These are phyloP conservation scores for Drepana falcataria DNA, from an alignment of 2,888 invertebrate species.

Conservation along the genomic window DNA sequence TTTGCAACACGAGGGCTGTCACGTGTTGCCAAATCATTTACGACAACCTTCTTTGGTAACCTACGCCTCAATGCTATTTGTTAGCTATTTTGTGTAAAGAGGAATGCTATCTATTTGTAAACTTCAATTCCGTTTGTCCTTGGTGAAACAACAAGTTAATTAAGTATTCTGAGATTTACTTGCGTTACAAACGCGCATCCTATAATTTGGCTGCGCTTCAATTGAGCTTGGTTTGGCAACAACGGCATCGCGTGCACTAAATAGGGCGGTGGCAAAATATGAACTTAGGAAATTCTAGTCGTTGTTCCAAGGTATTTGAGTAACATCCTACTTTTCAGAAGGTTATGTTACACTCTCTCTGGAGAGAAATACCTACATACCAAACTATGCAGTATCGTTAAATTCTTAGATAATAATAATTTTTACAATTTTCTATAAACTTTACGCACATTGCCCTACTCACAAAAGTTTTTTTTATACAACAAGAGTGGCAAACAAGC, in stretches of 20 bases:
- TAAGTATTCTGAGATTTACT: not conserved
- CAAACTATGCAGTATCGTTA: too few relatives aligned
- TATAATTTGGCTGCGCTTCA: conserved; percentile 2
- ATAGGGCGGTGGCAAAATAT: conserved; percentile 13
- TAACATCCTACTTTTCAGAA: conserved; percentile 12
- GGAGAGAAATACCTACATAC: too few relatives aligned
- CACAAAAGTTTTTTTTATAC: too few relatives aligned
- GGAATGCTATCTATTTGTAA: not conserved
- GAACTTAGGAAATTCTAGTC: conserved; percentile 9
- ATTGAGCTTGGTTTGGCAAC: not conserved
- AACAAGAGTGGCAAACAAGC: too few relatives aligned
- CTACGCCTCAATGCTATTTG: too few relatives aligned
- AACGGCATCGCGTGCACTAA: conserved; percentile 18
- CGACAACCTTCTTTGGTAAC: not conserved
- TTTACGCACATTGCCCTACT: too few relatives aligned
- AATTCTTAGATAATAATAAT: too few relatives aligned
- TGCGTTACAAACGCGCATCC: not conserved
- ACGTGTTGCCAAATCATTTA: too few relatives aligned
- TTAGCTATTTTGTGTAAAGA: not conserved
- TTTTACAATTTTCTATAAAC: too few relatives aligned
- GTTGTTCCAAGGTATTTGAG: conserved; percentile 12
- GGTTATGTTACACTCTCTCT: not conserved
- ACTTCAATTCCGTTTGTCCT: not conserved
- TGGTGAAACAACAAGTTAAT: not conserved
- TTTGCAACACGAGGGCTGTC: too few relatives aligned